Conservation (phyloP, 2,888 invertebrate genomes). For the Oxycera nigricornis region DNA sequence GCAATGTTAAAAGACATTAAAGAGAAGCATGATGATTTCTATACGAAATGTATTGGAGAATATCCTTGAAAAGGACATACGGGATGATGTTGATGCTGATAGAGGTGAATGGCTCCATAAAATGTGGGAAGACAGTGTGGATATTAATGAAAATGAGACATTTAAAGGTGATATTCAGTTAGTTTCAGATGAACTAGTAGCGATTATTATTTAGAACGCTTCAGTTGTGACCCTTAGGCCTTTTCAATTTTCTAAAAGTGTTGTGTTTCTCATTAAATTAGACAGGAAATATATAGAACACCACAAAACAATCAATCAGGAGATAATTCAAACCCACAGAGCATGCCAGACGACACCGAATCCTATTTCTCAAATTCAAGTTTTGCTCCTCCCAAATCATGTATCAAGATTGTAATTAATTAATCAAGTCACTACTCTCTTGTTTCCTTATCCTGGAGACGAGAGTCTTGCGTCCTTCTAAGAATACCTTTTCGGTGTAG, state of each 20-base stretch:
- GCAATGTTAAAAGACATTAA: neutral
- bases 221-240: no score
- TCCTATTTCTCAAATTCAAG: neutral
- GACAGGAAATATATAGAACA: no score
- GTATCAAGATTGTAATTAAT: no score
- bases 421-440: neutral
- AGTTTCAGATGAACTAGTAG: constrained; percentile 1
- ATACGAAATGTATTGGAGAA: neutral
- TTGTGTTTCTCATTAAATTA: no score
- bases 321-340: no score
- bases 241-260: no score
- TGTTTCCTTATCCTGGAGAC: neutral
- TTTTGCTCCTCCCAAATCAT: neutral
- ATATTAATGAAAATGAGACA: neutral
- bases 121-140: neutral
- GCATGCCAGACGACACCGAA: neutral
- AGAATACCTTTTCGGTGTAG: no score
- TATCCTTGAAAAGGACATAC: neutral
- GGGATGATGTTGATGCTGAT: neutral
- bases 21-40: neutral
- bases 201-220: no score
- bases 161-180: neutral
- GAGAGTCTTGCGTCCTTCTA: no score
- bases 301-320: no score
- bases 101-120: neutral